Percentiles rank a stretch among this genome's conserved stretches.
Evolutionary conservation across 2,797 vertebrate species (phyloP).

Genomic region (Fratercula arctica): DNA sequence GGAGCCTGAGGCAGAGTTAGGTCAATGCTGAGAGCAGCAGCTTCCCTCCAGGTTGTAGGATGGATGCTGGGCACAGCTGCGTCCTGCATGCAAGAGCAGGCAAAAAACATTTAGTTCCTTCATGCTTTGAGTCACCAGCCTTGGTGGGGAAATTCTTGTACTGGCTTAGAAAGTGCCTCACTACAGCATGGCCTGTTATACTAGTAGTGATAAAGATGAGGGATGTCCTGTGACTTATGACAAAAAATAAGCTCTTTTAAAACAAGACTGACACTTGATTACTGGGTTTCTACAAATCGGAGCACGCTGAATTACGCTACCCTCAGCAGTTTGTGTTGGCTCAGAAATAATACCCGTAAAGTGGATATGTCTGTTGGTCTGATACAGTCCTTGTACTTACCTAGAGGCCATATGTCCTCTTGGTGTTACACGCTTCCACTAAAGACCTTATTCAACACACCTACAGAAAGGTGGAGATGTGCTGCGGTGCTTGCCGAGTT

Average conservation of each 20-base stretch:
- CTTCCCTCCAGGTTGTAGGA: accelerated
- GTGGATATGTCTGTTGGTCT: background rate
- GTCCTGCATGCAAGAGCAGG: background rate
- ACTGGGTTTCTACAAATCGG: background rate
- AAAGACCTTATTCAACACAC: background rate
- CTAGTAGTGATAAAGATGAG: background rate
- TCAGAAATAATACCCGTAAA: background rate
- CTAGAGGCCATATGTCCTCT: background rate
- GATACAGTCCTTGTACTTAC: background rate
- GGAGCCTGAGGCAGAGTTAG: background rate
- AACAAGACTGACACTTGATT: background rate
- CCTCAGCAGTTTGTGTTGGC: background rate
- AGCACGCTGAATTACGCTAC: background rate
- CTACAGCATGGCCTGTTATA: background rate
- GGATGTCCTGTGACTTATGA: background rate
- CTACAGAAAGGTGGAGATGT: background rate
- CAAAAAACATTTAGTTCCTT: background rate
- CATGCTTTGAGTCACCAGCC: background rate
- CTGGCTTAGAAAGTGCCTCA: background rate
- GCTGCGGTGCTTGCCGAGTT: background rate
- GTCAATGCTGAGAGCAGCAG: background rate
- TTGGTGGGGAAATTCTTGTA: background rate
- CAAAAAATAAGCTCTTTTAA: background rate
- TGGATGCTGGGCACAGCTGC: background rate
- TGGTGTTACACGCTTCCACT: accelerated